Evolutionary conservation across 2,113 vertebrate species (phyloP), one percentile per base, ranked within the genome.

Genomic region (Butorides virescens): DNA sequence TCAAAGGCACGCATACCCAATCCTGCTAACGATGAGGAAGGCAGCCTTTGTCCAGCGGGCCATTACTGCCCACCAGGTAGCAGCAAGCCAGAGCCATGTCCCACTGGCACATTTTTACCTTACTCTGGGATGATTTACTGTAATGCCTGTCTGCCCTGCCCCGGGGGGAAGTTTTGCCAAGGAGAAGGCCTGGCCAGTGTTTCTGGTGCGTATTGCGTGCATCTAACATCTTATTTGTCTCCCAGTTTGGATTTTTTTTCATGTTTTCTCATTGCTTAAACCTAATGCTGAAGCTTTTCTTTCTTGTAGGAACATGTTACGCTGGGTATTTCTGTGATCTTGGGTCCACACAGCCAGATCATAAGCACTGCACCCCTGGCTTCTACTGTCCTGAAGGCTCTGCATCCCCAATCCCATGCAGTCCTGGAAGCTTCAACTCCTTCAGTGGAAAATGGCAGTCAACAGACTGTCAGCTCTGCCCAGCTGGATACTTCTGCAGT

Each of bases 41-140:
- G 99, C 70, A 98, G 85, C 36, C 83, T 97, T 17, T 99, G 99
- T 95, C 99, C 98, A 27, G 88, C 96, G 15, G 99, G 99, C 19
- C 98, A 92, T 21, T 99, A 98, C 95, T 99, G 99, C 93, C 98
- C 98, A 3, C 66, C 97, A 61, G 98, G 98, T 5, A 98, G 98
- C 84, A 97, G 96, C 50, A 73, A 97, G 32, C 98, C 99, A 7
- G 52, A 97, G 42, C 97, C 97, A 4, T 99, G 99, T 36, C 99
- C 98, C 21, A 11, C 86, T 20, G 98, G 99, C 50, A 98, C 98
- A 4, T 98, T 98, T 42, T 97, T 98, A 61, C 97, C 97, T 52
- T 97, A 96, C 9, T 10, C 44, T 27, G 99, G 98, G 58, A 97
- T 98, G 95, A 97, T 63, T 32, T 85, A 52, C 36, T 61, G 10